phyloP scores from a whole-genome alignment of 2,113 vertebrate genomes.

The Brachirus orientalis region DNA sequence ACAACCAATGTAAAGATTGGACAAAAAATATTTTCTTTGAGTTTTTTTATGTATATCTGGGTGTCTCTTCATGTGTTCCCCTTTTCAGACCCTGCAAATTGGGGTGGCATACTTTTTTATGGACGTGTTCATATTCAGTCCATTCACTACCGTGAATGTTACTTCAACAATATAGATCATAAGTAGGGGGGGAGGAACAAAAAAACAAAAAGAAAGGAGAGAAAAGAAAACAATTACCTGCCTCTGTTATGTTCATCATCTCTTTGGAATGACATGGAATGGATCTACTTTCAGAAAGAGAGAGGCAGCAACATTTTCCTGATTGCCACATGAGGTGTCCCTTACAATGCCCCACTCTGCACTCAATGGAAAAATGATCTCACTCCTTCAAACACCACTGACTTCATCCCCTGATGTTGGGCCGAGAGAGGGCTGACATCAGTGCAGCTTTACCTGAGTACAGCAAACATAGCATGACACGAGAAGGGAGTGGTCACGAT shows the following conservation, averaged over 20 bases:
- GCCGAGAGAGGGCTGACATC: conserved; percentile 66
- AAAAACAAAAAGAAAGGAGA: not conserved
- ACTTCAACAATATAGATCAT: not conserved
- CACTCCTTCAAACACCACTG: conserved; percentile 74
- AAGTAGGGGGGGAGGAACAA: not conserved
- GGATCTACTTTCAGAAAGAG: conserved; percentile 1
- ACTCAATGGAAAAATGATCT: conserved; percentile 82
- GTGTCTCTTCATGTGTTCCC: too few species aligned
- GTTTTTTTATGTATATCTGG: too few species aligned
- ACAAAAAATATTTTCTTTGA: too few species aligned
- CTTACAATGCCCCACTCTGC: conserved; percentile 75
- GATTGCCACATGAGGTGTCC: conserved; percentile 77
- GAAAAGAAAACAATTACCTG: not conserved
- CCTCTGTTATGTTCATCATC: not conserved
- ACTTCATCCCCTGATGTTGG: conserved; percentile 70
- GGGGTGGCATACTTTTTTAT: too few species aligned
- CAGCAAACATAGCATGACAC: conserved; percentile 33
- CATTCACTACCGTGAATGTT: too few species aligned
- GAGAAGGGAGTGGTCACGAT: conserved; percentile 27
- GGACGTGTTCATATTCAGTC: too few species aligned
- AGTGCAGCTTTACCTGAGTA: conserved; percentile 64
- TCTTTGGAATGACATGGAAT: not conserved
- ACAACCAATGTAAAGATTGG: too few species aligned
- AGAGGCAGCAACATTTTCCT: conserved; percentile 50
- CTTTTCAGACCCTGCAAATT: too few species aligned